A percentile compares a stretch with the other conserved stretches of the same genome.
Evolutionary conservation across 1,140 invertebrate species (phyloP).

Genomic region (Cotesia chilonis): DNA sequence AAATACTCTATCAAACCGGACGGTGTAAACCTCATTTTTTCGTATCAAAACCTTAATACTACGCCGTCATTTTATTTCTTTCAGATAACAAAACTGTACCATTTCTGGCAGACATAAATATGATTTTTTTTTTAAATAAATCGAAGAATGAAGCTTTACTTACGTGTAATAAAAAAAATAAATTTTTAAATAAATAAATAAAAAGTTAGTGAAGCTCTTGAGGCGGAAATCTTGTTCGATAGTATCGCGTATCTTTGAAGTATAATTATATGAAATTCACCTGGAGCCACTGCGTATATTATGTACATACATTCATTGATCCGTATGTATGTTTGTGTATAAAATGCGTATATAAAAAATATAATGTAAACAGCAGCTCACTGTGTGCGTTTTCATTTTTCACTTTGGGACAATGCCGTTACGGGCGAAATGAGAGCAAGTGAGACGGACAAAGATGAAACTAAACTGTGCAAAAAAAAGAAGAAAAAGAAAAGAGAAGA

Average conservation of each 20-base stretch:
- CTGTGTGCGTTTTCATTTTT: neutral
- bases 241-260: constrained; percentile 46
- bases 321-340: neutral
- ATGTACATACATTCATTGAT: constrained; percentile 36
- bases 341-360: constrained; percentile 5
- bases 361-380: neutral
- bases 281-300: constrained; percentile 55
- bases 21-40: constrained; percentile 31
- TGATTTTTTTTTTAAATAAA: constrained; percentile 36
- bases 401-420: constrained; percentile 14
- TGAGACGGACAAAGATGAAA: neutral
- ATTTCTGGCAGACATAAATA: constrained; percentile 48
- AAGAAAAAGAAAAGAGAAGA: neutral
- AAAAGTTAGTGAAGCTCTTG: constrained; percentile 31
- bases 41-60: constrained; percentile 2
- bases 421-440: neutral
- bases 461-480: neutral
- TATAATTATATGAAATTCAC: constrained; percentile 59
- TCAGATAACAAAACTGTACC: neutral
- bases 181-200: constrained; percentile 34
- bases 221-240: constrained; percentile 48
- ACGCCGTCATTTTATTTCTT: constrained; percentile 1
- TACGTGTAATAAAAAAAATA: neutral
- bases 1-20: constrained; percentile 62
- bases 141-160: too few relatives aligned